Percentiles rank a stretch among this genome's conserved stretches.
Evolutionary conservation across 2,888 invertebrate genomes (phyloP).

Genomic region (Drosophila crucigera): DNA sequence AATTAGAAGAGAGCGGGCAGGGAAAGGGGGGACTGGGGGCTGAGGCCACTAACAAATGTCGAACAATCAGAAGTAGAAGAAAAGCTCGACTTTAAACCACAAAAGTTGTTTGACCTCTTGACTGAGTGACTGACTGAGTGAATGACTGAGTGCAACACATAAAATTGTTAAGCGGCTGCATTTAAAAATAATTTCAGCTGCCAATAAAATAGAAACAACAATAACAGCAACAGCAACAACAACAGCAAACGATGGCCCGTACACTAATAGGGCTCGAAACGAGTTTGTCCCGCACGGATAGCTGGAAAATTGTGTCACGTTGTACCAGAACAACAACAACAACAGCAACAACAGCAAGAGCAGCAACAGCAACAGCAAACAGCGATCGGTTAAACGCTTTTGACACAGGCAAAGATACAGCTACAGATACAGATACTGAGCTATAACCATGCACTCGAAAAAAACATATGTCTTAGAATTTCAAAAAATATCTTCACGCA

Average conservation of each 20-base stretch:
- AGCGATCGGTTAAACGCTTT: conserved; percentile 39
- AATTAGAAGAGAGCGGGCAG: conserved; percentile 42
- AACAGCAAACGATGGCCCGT: conserved; percentile 27
- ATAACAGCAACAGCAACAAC: conserved; percentile 39
- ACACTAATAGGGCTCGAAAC: conserved; percentile 69
- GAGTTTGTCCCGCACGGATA: conserved; percentile 67
- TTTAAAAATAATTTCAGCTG: conserved; percentile 78
- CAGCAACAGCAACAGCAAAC: conserved; percentile 14
- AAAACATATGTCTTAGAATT: not conserved
- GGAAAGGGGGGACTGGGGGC: not conserved
- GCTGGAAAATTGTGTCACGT: conserved; percentile 79
- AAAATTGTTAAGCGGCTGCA: conserved; percentile 79
- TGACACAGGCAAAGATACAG: conserved; percentile 29
- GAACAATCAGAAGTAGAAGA: conserved; percentile 39
- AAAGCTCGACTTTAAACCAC: conserved; percentile 40
- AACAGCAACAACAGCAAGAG: conserved; percentile 11
- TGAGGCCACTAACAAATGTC: conserved; percentile 35
- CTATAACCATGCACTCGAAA: not conserved
- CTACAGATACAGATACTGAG: conserved; percentile 11
- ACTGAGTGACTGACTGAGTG: conserved; percentile 61
- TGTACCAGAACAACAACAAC: conserved; percentile 38
- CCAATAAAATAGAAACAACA: conserved; percentile 68
- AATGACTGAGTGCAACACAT: conserved; percentile 58
- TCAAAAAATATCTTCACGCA: not conserved
- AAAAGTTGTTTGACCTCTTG: conserved; percentile 78